phyloP scores from a whole-genome alignment of 2,113 vertebrate genomes.

The Empidonax alnorum region DNA sequence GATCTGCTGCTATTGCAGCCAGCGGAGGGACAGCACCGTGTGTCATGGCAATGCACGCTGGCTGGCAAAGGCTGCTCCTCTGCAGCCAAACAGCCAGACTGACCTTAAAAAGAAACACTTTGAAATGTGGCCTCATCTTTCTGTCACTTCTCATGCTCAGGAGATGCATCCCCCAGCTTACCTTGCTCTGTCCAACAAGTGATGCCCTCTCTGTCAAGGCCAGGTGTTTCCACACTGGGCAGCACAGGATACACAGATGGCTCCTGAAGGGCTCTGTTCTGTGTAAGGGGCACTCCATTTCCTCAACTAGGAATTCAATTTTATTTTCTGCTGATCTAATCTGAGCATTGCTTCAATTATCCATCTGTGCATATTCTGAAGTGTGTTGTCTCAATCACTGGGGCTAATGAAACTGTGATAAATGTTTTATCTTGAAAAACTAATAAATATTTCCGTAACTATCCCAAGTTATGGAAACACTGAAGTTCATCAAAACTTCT shows the following conservation, averaged over 20 bases:
- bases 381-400: background rate
- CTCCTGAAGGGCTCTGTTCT: background rate
- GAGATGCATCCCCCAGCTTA: background rate
- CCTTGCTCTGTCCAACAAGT: background rate
- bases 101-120: background rate
- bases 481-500: background rate
- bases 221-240: background rate
- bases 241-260: background rate
- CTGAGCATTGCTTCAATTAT: background rate
- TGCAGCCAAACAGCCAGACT: background rate
- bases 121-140: background rate
- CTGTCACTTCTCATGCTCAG: background rate
- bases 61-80: background rate
- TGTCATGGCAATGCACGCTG: background rate
- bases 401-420: background rate
- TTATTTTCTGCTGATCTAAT: background rate
- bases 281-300: background rate
- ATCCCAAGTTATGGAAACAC: background rate
- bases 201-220: background rate
- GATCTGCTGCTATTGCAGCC: background rate
- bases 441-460: background rate
- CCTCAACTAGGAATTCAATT: background rate
- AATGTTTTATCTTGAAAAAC: background rate
- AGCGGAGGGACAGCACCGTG: accelerated
- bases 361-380: background rate